Base-by-base conservation (phyloP, 2,888 invertebrate species). In the Polietes domitor region DNA sequence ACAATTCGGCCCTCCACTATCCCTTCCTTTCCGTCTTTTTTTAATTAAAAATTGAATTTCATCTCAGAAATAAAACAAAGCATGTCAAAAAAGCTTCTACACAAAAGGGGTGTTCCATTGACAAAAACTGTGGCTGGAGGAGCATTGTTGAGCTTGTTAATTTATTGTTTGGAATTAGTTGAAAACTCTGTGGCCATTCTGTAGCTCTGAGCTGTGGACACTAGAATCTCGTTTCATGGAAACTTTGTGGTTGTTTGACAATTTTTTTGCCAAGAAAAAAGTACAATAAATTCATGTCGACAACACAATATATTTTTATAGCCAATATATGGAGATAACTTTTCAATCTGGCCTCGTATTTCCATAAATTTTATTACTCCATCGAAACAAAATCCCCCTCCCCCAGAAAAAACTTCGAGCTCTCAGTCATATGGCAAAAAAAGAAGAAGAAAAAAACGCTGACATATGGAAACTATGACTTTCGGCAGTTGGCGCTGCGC, bases 391-490 rank as follows among this genome's bases (percentile, higher is more conserved):
- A 41, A 58, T 10, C 55, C 10, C 17, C 12, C 9, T n/a, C n/a
- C 37, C 2, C 26, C 26, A 53, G n/a, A n/a, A 55, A 19, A 32
- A 61, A 28, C 28, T 2, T 55, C 55, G 4, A 41, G 21, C 24
- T 68, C 68, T 0, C 15, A 68, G 24, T 21, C 12, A 68, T 41
- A 43, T 43, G 43, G 43, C 68, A 43, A 68, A 68, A n/a, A n/a
- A n/a, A n/a, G n/a, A n/a, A n/a, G n/a, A n/a, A n/a, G n/a, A n/a
- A n/a, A n/a, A n/a, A n/a, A 68, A 43, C 43, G 41, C 43, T 41
- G 41, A 68, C 68, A 68, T 68, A 68, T 68, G 41, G 68, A 68
- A 68, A 43, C 37, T 24, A 41, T 68, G 37, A 68, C 43, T 68
- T 41, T 68, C 68, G 68, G 41, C 68, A 21, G 68, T 43, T 68